Evolutionary conservation across 1,140 invertebrate species (phyloP).

Genomic region (Phymorhynchus buccinoides): DNA sequence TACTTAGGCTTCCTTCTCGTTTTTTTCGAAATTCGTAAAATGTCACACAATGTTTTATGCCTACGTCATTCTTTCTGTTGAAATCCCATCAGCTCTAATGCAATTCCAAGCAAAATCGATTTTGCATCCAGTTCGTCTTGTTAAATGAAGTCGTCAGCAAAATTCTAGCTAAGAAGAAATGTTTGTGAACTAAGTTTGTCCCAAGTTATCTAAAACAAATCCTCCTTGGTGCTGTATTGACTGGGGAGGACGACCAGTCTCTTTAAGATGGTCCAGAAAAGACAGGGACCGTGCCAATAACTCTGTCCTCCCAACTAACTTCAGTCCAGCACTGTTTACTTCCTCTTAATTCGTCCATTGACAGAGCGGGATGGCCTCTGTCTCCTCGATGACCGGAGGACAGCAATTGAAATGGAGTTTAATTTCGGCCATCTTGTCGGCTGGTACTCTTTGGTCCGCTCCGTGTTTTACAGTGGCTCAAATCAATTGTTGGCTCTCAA

Average conservation of each 20-base stretch:
- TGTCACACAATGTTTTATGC: no score
- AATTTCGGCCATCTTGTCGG: neutral
- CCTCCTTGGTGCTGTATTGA: neutral
- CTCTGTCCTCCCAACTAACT: neutral
- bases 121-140: neutral
- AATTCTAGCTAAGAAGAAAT: neutral
- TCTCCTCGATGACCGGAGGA: neutral
- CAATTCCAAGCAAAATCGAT: neutral
- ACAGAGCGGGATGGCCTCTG: slow-evolving; percentile 20
- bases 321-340: neutral
- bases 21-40: no score
- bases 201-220: neutral
- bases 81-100: no score
- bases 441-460: neutral
- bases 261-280: neutral
- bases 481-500: slow-evolving; percentile 11
- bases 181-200: neutral
- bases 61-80: no score
- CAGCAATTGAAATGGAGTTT: slow-evolving; percentile 3
- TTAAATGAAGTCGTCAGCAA: neutral
- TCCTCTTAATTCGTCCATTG: slow-evolving; percentile 25
- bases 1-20: no score
- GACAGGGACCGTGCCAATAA: neutral
- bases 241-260: neutral
- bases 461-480: neutral